phyloP scores from a whole-genome alignment of 2,797 vertebrate genomes.

The Pseudochaenichthys georgianus region DNA sequence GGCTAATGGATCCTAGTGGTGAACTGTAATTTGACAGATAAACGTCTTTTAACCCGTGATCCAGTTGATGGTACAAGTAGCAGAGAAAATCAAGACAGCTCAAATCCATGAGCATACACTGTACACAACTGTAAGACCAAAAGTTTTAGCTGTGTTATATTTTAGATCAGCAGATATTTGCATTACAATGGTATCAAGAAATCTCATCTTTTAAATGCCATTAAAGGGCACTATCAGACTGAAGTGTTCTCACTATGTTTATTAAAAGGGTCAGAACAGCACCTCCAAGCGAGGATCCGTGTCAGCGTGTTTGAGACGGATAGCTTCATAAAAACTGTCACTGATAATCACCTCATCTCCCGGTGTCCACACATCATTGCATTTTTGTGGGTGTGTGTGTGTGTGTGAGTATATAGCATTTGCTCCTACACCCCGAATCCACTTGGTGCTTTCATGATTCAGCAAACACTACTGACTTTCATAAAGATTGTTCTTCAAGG shows the following conservation, averaged over 20 bases:
- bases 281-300: background rate
- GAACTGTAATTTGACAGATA: too few species aligned
- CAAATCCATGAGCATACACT: too few species aligned
- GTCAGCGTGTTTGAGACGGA: background rate
- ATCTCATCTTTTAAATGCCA: background rate
- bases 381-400: background rate
- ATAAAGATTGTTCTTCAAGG: background rate
- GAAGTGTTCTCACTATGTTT: background rate
- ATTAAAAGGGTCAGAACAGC: conserved; percentile 2
- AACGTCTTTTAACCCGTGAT: background rate
- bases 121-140: background rate
- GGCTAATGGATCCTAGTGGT: too few species aligned
- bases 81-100: background rate
- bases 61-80: background rate
- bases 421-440: background rate
- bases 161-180: background rate
- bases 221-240: background rate
- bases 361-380: conserved; percentile 5
- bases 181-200: background rate
- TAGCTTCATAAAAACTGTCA: conserved; percentile 7
- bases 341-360: conserved; percentile 11
- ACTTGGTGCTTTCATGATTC: background rate
- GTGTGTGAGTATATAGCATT: background rate
- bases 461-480: conserved; percentile 6
- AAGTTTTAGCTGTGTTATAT: background rate